phyloP scores from a whole-genome alignment of 2,888 invertebrate species.

The Epicampocera succincta region DNA sequence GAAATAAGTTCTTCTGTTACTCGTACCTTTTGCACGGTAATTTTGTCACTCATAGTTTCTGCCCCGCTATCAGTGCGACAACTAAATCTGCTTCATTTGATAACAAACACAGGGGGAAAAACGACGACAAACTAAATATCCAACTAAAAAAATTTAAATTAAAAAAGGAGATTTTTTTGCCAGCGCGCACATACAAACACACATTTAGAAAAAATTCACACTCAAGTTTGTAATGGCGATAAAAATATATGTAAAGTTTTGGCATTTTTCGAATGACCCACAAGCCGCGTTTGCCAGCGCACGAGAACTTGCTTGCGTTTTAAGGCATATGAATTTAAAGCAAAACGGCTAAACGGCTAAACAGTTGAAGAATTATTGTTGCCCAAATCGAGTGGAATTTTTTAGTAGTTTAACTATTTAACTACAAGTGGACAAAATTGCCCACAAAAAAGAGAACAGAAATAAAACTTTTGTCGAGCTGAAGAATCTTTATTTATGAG shows the following conservation, averaged over 20 bases:
- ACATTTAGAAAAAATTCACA: conserved; percentile 58
- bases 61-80: conserved; percentile 44
- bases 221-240: conserved; percentile 64
- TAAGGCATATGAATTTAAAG: conserved; percentile 29
- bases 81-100: conserved; percentile 65
- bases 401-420: conserved; percentile 31
- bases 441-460: background rate
- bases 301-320: background rate
- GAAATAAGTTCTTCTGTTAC: conserved; percentile 32
- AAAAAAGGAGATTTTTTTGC: conserved; percentile 55
- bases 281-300: background rate
- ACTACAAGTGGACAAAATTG: conserved; percentile 11
- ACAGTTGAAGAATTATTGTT: conserved; percentile 26
- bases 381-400: conserved; percentile 4
- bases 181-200: background rate
- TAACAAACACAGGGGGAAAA: conserved; percentile 20
- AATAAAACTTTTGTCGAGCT: background rate
- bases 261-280: conserved; percentile 40
- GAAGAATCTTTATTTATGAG: background rate
- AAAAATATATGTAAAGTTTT: conserved; percentile 60
- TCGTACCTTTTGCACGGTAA: conserved; percentile 4
- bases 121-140: conserved; percentile 37
- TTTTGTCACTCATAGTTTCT: conserved; percentile 11
- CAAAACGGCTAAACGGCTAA: conserved; percentile 12
- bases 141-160: conserved; percentile 4